phyloP scores from a whole-genome alignment of 2,113 vertebrate genomes.

The Carollia perspicillata region DNA sequence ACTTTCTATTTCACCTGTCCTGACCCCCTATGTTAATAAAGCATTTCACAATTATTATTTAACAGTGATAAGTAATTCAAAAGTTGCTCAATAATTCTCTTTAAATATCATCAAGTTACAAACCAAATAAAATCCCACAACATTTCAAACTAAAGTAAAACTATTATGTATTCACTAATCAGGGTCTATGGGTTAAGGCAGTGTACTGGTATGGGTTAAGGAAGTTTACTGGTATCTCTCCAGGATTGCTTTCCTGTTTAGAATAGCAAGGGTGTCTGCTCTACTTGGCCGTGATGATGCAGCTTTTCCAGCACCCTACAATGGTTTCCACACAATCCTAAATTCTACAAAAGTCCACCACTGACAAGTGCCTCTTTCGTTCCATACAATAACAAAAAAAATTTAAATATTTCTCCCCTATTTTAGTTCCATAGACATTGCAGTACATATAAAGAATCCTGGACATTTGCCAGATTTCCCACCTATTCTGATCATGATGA shows the following conservation, averaged over 20 bases:
- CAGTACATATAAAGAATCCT: background rate
- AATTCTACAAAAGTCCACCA: background rate
- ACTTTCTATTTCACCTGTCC: background rate
- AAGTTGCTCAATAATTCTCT: slow-evolving; percentile 29
- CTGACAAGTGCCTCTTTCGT: background rate
- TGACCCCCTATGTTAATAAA: background rate
- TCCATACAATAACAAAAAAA: background rate
- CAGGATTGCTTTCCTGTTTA: background rate
- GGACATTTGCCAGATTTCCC: background rate
- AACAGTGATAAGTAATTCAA: slow-evolving; percentile 28
- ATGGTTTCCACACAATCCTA: background rate
- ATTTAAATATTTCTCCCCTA: background rate
- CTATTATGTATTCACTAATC: background rate
- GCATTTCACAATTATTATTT: background rate
- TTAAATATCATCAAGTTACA: slow-evolving; percentile 5
- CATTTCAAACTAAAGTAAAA: background rate
- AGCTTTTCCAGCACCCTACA: background rate
- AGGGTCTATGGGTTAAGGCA: background rate
- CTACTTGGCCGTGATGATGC: background rate
- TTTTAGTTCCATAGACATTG: background rate
- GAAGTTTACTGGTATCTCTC: background rate
- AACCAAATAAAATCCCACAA: slow-evolving; percentile 3
- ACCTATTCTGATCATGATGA: background rate
- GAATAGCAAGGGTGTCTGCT: background rate
- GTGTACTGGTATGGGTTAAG: background rate